phyloP scores from a whole-genome alignment of 1,140 invertebrate genomes.

The Aradophagus sp. region DNA sequence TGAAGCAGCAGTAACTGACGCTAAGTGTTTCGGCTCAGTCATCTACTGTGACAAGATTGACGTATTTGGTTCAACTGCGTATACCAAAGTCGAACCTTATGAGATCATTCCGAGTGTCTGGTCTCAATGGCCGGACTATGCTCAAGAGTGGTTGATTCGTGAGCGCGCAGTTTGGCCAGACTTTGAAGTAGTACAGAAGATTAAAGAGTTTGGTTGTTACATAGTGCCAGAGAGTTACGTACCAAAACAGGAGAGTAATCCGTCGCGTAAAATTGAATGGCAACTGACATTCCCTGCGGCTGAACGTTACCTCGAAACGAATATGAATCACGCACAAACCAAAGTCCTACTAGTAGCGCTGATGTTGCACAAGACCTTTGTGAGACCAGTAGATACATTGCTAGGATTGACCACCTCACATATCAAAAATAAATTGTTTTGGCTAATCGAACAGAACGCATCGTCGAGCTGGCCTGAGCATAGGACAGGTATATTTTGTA shows the following conservation, averaged over 20 bases:
- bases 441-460: constrained; percentile 81
- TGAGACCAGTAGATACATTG: constrained; percentile 77
- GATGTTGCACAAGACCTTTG: constrained; percentile 80
- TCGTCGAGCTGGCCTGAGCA: constrained; percentile 82
- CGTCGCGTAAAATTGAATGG: constrained; percentile 81
- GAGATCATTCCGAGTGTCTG: constrained; percentile 80
- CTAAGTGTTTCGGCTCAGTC: constrained; percentile 76
- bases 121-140: constrained; percentile 80
- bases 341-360: constrained; percentile 80
- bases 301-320: constrained; percentile 82
- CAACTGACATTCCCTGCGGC: constrained; percentile 82
- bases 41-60: constrained; percentile 76
- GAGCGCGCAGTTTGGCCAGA: constrained; percentile 80
- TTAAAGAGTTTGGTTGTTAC: constrained; percentile 80
- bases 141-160: constrained; percentile 79
- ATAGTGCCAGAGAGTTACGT: constrained; percentile 81
- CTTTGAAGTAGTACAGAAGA: constrained; percentile 78
- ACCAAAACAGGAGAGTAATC: constrained; percentile 76
- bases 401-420: constrained; percentile 79
- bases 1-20: constrained; percentile 69
- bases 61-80: constrained; percentile 31
- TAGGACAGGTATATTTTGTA: constrained; percentile 55
- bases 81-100: constrained; percentile 71
- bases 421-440: constrained; percentile 85
- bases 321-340: constrained; percentile 81